phyloP scores from a whole-genome alignment of 2,797 vertebrate genomes.

The Eulemur mongoz region DNA sequence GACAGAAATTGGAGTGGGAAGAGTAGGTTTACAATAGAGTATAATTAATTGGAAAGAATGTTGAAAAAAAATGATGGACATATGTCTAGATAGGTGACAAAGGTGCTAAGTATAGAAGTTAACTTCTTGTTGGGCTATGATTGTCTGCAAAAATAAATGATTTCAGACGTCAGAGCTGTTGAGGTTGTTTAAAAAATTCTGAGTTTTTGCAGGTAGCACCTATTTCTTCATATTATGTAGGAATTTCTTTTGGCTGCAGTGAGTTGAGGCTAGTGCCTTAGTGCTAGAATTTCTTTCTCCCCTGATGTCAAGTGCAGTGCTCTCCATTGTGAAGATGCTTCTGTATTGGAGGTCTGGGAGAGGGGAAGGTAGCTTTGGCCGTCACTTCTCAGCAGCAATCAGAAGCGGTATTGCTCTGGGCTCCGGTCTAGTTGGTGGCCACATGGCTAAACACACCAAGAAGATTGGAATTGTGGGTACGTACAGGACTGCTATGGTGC shows the following conservation, averaged over 20 bases:
- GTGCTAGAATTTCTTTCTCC: background rate
- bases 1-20: slow-evolving; percentile 47
- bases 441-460: background rate
- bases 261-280: background rate
- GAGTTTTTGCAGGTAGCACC: background rate
- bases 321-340: background rate
- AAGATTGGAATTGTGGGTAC: background rate
- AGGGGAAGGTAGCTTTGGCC: background rate
- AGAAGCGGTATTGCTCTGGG: background rate
- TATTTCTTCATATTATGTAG: background rate
- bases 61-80: slow-evolving; percentile 39
- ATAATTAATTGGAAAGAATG: slow-evolving; percentile 62
- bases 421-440: background rate
- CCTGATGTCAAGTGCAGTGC: background rate
- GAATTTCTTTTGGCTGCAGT: slow-evolving; percentile 8
- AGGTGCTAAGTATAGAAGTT: slow-evolving; percentile 1
- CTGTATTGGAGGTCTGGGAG: background rate
- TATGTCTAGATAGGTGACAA: slow-evolving; percentile 32
- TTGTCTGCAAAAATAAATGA: slow-evolving; percentile 6
- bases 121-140: background rate
- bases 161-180: background rate
- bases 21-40: slow-evolving; percentile 52
- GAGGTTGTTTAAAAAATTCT: slow-evolving; percentile 5
- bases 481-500: background rate
- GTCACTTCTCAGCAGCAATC: background rate